Evolutionary conservation across 2,113 vertebrate genomes (phyloP), one percentile per base, ranked within the genome.

Genomic region (Chloebia gouldiae): DNA sequence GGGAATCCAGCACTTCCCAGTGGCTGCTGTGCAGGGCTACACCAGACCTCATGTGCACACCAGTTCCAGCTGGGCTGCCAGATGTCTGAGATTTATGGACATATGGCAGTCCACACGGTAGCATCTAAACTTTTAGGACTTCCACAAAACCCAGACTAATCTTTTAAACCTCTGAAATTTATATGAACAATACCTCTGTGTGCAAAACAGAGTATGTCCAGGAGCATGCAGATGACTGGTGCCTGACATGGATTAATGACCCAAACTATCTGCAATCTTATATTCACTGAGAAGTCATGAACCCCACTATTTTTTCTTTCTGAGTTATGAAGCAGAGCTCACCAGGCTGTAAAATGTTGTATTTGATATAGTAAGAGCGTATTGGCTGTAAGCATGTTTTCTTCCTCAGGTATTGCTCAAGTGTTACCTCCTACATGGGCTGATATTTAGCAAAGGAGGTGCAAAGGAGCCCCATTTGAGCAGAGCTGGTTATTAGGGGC

Each of bases 21-120:
- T 0, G 24, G 27, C 83, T 45, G 64, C 33, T 57, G 49, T n/a
- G 50, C 2, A 1, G 5, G 28, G 40, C 24, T 76, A 1, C 4
- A 42, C 0, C 3, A 86, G 31, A 69, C 54, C 42, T 40, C 28
- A 30, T 10, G 33, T 33, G 66, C 90, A 56, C 76, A 86, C 92
- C 86, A 95, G 79, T 14, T 92, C 94, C 95, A 95, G 95, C 82
- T 96, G 95, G 86, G 66, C 63, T 49, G 82, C 92, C 95, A 97
- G 92, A 96, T 90, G 92, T 90, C 68, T 70, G 63, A 93, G 90
- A 63, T 92, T 92, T 92, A 90, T 33, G 44, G 83, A 73, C 95
- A 90, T 93, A 93, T 44, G 92, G 88, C 94, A 81, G 54, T 24
- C 88, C 86, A 73, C 86, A 83, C 3, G 0, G 95, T 86, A 94